A percentile compares a stretch with the other conserved stretches of the same genome.
Evolutionary conservation across 2,888 invertebrate genomes (phyloP).

Genomic region (Folsomia manolachei): DNA sequence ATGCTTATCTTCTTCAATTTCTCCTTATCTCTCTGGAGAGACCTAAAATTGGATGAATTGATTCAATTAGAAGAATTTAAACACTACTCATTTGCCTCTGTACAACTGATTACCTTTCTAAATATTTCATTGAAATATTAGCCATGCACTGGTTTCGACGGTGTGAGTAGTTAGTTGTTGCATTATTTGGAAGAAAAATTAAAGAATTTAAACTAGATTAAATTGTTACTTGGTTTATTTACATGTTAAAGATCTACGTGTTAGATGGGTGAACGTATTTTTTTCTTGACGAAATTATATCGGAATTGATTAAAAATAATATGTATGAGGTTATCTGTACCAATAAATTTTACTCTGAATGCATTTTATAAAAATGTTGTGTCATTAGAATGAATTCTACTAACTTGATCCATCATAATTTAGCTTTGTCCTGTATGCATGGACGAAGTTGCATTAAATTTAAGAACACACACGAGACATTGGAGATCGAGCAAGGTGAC

Average conservation of each 20-base stretch:
- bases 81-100: not conserved
- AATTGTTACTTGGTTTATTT: not conserved
- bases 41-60: not conserved
- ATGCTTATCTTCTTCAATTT: not conserved
- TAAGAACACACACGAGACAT: too few species aligned
- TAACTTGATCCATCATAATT: not conserved
- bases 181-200: too few species aligned
- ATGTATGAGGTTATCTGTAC: slow-evolving; percentile 47
- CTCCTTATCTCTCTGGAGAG: not conserved
- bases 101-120: not conserved
- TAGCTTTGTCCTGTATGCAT: too few species aligned
- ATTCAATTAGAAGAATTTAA: not conserved
- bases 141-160: not conserved
- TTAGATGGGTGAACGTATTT: slow-evolving; percentile 17
- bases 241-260: too few species aligned
- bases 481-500: not conserved
- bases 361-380: slow-evolving; percentile 42
- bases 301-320: slow-evolving; percentile 19
- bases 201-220: not conserved
- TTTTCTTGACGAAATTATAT: slow-evolving; percentile 28
- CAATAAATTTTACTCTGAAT: slow-evolving; percentile 48
- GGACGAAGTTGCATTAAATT: too few species aligned
- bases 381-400: not conserved
- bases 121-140: not conserved
- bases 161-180: not conserved